Evolutionary conservation across 2,797 vertebrate species (phyloP).

Genomic region (Fundulus diaphanus): DNA sequence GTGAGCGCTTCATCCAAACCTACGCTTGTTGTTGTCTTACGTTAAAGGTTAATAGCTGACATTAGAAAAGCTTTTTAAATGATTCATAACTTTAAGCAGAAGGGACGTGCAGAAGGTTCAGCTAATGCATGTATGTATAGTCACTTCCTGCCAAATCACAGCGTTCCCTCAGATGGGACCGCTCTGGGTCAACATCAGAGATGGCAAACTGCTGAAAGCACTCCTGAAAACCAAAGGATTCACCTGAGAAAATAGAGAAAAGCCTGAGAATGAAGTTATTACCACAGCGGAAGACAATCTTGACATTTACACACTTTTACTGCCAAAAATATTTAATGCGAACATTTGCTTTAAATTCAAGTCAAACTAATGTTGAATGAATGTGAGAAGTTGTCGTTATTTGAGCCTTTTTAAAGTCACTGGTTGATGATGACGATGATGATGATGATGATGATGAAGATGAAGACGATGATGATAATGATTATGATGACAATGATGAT

Average conservation of each 20-base stretch:
- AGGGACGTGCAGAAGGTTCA: neutral
- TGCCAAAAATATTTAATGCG: no score
- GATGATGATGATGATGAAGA: no score
- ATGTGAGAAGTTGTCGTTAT: no score
- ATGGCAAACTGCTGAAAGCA: neutral
- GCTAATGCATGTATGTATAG: neutral
- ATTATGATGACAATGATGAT: no score
- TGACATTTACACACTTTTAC: no score
- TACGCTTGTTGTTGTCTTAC: neutral
- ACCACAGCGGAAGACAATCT: no score
- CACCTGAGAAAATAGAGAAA: neutral
- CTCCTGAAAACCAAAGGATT: neutral
- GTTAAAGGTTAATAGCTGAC: conserved; percentile 5
- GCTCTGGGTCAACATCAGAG: neutral
- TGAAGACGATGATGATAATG: no score
- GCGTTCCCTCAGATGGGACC: neutral
- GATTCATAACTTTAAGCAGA: neutral
- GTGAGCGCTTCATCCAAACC: neutral
- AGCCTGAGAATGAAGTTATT: neutral
- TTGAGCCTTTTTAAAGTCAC: no score
- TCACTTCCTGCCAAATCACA: neutral
- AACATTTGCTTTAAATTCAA: no score
- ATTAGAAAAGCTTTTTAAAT: conserved; percentile 9
- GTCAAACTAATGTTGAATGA: no score
- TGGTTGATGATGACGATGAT: no score